A percentile compares a stretch with the other conserved stretches of the same genome.
phyloP scores from a whole-genome alignment of 1,140 invertebrate genomes.

The Atopsyche davidsoni region DNA sequence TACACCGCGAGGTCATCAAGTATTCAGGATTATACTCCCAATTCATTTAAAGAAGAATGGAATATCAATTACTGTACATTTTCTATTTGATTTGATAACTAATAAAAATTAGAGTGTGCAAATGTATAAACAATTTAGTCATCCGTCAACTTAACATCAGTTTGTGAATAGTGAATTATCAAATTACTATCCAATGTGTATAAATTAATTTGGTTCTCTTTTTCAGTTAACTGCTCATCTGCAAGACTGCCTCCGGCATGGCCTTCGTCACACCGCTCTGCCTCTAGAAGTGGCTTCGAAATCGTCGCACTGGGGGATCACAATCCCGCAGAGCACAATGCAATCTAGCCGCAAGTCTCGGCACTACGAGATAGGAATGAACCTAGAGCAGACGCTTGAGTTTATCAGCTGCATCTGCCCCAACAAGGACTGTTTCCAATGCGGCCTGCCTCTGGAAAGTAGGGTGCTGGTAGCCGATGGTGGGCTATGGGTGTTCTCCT shows the following conservation, averaged over 20 bases:
- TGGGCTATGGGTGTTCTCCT: constrained; percentile 46
- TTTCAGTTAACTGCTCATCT: constrained; percentile 26
- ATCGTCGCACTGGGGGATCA: constrained; percentile 38
- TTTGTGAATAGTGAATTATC: too few relatives aligned
- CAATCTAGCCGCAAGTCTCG: neutral
- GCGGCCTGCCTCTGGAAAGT: constrained; percentile 43
- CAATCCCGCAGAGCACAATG: constrained; percentile 1
- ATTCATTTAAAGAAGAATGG: too few relatives aligned
- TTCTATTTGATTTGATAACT: too few relatives aligned
- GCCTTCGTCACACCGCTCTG: constrained; percentile 37
- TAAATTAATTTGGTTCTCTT: neutral
- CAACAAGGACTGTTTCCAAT: constrained; percentile 38
- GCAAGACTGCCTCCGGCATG: constrained; percentile 16
- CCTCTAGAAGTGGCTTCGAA: constrained; percentile 41
- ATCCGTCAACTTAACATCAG: too few relatives aligned
- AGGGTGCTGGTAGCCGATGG: constrained; percentile 44
- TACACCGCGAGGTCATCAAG: too few relatives aligned
- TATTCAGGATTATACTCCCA: too few relatives aligned
- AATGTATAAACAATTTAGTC: too few relatives aligned
- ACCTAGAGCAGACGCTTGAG: constrained; percentile 20
- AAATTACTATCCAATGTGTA: neutral
- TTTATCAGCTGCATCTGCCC: constrained; percentile 23
- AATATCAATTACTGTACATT: too few relatives aligned
- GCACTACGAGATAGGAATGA: constrained; percentile 26
- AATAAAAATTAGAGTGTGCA: too few relatives aligned